Evolutionary conservation across 2,797 vertebrate genomes (phyloP).

Genomic region (Myotis vivesi): DNA sequence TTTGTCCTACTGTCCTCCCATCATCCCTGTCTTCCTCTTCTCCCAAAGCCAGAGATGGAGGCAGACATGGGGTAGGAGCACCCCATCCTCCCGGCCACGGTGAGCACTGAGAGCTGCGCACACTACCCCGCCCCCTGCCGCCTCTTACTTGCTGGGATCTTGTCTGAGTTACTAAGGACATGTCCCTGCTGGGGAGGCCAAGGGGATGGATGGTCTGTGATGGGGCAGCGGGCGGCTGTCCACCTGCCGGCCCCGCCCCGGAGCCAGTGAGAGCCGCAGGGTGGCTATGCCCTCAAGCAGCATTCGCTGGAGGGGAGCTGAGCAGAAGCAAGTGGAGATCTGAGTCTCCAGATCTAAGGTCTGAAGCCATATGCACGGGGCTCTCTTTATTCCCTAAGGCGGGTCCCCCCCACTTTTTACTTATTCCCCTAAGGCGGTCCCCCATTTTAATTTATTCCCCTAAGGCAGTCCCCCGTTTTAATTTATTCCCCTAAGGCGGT

Average conservation of each 20-base stretch:
- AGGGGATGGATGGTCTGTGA: background rate
- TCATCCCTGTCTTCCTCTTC: background rate
- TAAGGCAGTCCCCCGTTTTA: too few relatives aligned
- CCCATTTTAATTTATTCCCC: too few relatives aligned
- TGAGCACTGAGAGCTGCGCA: background rate
- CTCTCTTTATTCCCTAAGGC: background rate
- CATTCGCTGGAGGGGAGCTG: background rate
- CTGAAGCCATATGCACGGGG: background rate
- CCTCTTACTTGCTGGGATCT: background rate
- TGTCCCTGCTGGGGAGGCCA: background rate
- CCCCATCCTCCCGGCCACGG: accelerated
- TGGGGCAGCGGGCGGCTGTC: background rate
- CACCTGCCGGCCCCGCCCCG: background rate
- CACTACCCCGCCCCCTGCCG: background rate
- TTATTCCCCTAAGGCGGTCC: too few relatives aligned
- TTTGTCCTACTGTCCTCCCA: background rate
- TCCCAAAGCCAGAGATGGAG: background rate
- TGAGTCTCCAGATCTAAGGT: background rate
- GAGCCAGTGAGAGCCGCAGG: background rate
- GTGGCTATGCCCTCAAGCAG: background rate
- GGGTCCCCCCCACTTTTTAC: background rate
- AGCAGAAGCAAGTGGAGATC: background rate
- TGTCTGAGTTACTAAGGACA: background rate
- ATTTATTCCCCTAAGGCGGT: too few relatives aligned
- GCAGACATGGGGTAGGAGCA: background rate